Evolutionary conservation across 1,140 invertebrate genomes (phyloP), one percentile per base, ranked within the genome.

Genomic region (Zaprionus inermis): DNA sequence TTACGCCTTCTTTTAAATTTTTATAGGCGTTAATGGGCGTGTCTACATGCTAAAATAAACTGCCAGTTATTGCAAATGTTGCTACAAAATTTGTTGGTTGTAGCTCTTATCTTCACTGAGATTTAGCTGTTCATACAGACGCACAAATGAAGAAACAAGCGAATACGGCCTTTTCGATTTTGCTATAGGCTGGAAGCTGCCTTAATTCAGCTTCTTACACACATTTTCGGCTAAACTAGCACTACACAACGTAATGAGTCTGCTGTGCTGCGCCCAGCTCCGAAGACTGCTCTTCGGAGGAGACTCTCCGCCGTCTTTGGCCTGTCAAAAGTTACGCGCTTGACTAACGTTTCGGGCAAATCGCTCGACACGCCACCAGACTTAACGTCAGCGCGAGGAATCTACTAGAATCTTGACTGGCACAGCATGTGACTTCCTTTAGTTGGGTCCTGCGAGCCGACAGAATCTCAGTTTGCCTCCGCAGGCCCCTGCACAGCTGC

Each of bases 381-480:
- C 78, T 85, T 80, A 76, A 67, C 28, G 56, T 70, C 41, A 56
- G 70, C 68, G 20, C 10, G 16, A 14, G n/a, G 38, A 44, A 44
- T 44, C 38, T 44, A 44, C 38, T 44, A 44, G 38, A 44, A 58
- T 44, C 60, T 57, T 30, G 67, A 30, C 16, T 32, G 18, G 66
- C 81, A 82, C 82, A 85, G 82, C 82, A 82, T 85, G 82, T 86
- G 81, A 79, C 82, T 86, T 81, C 82, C 82, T 86, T 86, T 86
- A 78, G 67, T 68, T 82, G 76, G 79, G 88, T 86, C 82, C 82
- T 86, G 82, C 73, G 44, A 46, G 68, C 78, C 78, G 78, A 72
- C 72, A 67, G 49, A 38, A 12, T 5, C n/a, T n/a, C n/a, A n/a
- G n/a, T n/a, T n/a, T n/a, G n/a, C 3, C 11, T 28, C 24, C 32